Conservation (phyloP, 2,113 vertebrate genomes). For the Ceyx melanurus region DNA sequence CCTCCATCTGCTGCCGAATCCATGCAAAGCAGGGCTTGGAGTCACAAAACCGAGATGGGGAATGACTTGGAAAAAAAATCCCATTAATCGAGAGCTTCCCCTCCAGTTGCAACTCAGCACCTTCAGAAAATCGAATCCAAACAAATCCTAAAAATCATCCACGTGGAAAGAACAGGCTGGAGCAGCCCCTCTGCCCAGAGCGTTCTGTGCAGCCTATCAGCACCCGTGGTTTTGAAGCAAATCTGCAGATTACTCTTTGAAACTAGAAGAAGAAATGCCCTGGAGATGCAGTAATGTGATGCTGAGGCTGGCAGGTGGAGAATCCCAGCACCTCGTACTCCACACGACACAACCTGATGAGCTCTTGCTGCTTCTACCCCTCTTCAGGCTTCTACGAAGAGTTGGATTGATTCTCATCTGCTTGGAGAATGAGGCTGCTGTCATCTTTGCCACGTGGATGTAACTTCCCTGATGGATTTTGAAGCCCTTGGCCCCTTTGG, state of each 20-base stretch:
- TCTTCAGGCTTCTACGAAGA: neutral
- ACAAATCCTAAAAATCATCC: neutral
- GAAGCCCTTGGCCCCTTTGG: neutral
- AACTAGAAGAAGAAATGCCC: slow-evolving; percentile 5
- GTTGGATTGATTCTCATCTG: neutral
- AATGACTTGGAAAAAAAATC: slow-evolving; percentile 8
- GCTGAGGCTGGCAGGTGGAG: neutral
- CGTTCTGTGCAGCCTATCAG: neutral
- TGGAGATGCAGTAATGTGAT: slow-evolving; percentile 9
- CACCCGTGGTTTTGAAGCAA: neutral
- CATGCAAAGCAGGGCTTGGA: slow-evolving; percentile 17
- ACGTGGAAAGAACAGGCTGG: neutral
- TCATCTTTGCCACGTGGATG: neutral
- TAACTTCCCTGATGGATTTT: neutral
- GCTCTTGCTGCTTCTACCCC: neutral
- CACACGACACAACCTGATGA: neutral
- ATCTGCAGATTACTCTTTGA: slow-evolving; percentile 15
- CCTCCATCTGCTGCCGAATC: slow-evolving; percentile 22
- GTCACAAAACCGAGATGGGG: slow-evolving; percentile 28
- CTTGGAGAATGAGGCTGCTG: neutral
- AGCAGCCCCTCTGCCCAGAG: neutral
- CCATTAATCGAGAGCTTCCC: slow-evolving; percentile 29
- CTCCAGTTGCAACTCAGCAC: rapidly evolving
- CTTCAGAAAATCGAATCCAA: neutral
- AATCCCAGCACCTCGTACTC: neutral